Evolutionary conservation across 2,888 invertebrate genomes (phyloP).

Genomic region (Muscina levida): DNA sequence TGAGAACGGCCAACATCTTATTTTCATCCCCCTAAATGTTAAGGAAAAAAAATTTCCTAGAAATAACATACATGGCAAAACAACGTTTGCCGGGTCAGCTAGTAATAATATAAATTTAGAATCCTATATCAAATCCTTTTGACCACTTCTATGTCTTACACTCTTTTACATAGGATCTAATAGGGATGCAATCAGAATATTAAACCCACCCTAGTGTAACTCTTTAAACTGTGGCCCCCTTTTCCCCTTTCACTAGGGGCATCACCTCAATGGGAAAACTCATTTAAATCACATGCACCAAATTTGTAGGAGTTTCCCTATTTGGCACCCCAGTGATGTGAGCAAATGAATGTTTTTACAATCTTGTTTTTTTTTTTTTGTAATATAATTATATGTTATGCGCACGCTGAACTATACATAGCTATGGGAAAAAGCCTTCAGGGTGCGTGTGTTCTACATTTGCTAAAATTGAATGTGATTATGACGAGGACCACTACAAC

Average conservation of each 20-base stretch:
- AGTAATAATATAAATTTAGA: too few species aligned
- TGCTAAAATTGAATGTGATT: background rate
- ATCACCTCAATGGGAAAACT: conserved; percentile 1
- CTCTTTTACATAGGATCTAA: too few species aligned
- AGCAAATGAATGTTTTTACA: conserved; percentile 4
- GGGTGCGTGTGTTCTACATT: conserved; percentile 34
- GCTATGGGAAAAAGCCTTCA: background rate
- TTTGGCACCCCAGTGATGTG: background rate
- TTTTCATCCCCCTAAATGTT: too few species aligned
- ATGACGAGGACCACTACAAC: conserved; percentile 5
- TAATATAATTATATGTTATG: conserved; percentile 11
- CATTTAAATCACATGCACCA: conserved; percentile 10
- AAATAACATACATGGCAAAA: too few species aligned
- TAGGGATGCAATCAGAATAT: too few species aligned
- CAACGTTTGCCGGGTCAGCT: too few species aligned
- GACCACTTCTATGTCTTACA: too few species aligned
- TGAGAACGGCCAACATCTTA: too few species aligned
- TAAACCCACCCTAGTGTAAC: too few species aligned
- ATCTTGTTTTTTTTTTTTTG: background rate
- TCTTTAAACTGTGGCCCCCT: too few species aligned
- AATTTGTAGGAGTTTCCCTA: background rate
- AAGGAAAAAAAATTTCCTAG: too few species aligned
- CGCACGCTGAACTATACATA: background rate
- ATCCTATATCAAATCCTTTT: too few species aligned
- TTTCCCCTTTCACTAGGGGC: background rate